A percentile compares a stretch with the other conserved stretches of the same genome.
phyloP scores from a whole-genome alignment of 2,888 invertebrate species.

The Bugulina stolonifera region DNA sequence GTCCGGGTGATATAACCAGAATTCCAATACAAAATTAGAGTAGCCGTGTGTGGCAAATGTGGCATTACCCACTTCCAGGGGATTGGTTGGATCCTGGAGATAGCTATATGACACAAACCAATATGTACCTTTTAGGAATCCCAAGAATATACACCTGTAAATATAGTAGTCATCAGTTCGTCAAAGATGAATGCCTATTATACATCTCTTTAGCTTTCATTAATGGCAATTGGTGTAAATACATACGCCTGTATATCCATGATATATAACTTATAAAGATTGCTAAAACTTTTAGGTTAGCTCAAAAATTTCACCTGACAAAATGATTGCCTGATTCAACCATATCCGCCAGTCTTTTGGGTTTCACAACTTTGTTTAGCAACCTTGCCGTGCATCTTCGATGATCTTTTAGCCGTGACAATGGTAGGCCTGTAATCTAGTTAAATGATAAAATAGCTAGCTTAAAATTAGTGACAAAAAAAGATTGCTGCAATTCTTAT shows the following conservation, averaged over 20 bases:
- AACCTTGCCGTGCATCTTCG: background rate
- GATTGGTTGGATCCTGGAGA: background rate
- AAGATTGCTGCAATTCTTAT: no score
- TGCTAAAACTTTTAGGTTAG: no score
- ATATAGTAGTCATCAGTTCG: no score
- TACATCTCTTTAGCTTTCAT: no score
- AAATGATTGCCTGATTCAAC: background rate
- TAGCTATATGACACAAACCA: background rate
- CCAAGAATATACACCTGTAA: conserved; percentile 6
- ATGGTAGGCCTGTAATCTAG: background rate
- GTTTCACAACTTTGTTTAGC: background rate
- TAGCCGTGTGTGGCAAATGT: background rate
- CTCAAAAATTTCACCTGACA: background rate
- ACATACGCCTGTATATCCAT: no score
- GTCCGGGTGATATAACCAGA: conserved; percentile 9
- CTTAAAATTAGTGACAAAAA: no score
- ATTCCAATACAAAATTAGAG: background rate
- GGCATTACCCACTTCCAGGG: background rate
- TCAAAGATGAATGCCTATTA: no score
- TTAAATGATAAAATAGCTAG: no score
- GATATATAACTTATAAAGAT: no score
- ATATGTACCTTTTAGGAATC: conserved; percentile 13
- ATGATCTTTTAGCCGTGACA: conserved; percentile 3
- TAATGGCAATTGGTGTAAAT: no score
- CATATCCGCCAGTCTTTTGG: background rate